Evolutionary conservation across 2,797 vertebrate species (phyloP), one percentile per base, ranked within the genome.

Genomic region (Simalia tracyae): DNA sequence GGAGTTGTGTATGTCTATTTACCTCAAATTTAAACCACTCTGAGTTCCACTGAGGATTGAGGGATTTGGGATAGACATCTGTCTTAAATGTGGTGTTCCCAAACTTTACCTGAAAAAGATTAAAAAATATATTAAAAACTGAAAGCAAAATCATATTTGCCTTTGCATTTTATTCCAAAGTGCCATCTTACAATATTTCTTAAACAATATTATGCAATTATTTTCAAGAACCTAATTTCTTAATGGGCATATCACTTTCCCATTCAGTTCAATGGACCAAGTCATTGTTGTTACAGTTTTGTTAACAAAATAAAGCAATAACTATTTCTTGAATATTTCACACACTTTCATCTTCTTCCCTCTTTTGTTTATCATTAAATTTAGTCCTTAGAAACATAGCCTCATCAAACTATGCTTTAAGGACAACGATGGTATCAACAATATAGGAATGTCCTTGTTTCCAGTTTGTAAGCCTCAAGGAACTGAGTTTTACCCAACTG

Each of bases 11-110:
- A 9, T 76, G 2, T 42, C 28, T 84, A 87, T 95, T 98, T 98
- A 99, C 99, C 98, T 99, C 99, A 98, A 99, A 99, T 96, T 99
- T 99, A 97, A 99, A 99, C 99, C 99, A 99, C 95, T 99, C 99
- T 0, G 99, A 99, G 96, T 99, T 99, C 99, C 99, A 99, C 95
- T 99, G 99, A 87, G 99, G 99, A 96, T 99, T 99, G 68, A 99
- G 98, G 3, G 99, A 99, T 96, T 99, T 99, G 91, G 98, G 99
- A 96, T 92, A 99, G 10, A 99, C 99, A 1, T 99, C 99, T 0
- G 99, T 99, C 98, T 99, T 99, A 96, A 99, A 99, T 2, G 99
- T 99, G 90, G 98, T 99, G 96, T 98, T 99, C 97, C 98, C 99
- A 98, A 99, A 99, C 96, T 99, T 99, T 50, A 99, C 99, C 99